Percentiles rank a stretch among this genome's conserved stretches.
phyloP scores from a whole-genome alignment of 2,888 invertebrate genomes.

The Meliscaeva auricollis region DNA sequence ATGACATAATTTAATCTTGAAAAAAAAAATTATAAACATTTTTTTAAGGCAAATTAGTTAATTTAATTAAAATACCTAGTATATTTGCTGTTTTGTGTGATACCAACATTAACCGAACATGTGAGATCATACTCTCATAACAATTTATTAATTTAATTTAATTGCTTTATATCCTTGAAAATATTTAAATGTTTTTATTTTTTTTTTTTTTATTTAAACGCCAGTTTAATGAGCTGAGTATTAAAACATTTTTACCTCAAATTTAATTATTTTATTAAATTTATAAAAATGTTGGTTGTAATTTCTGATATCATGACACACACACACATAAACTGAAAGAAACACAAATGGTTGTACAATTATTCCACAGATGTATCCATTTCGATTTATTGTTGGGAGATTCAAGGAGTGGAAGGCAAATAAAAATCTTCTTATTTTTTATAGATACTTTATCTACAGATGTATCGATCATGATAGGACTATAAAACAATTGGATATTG shows the following conservation, averaged over 20 bases:
- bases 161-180: background rate
- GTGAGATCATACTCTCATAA: background rate
- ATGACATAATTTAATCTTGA: slow-evolving; percentile 27
- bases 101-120: background rate
- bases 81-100: background rate
- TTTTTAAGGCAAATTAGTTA: background rate
- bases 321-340: background rate
- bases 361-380: too few relatives aligned
- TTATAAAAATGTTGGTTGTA: background rate
- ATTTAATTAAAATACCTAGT: slow-evolving; percentile 33
- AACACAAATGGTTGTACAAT: background rate
- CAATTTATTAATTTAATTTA: slow-evolving; percentile 18
- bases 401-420: background rate
- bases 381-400: background rate
- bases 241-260: background rate
- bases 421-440: background rate
- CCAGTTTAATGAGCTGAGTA: background rate
- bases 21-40: background rate
- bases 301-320: background rate
- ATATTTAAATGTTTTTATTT: background rate
- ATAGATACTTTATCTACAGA: background rate
- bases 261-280: slow-evolving; percentile 4
- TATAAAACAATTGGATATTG: slow-evolving; percentile 18
- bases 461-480: slow-evolving; percentile 10
- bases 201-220: background rate